Evolutionary conservation across 2,113 vertebrate species (phyloP).

Genomic region (Rhizomys pruinosus): DNA sequence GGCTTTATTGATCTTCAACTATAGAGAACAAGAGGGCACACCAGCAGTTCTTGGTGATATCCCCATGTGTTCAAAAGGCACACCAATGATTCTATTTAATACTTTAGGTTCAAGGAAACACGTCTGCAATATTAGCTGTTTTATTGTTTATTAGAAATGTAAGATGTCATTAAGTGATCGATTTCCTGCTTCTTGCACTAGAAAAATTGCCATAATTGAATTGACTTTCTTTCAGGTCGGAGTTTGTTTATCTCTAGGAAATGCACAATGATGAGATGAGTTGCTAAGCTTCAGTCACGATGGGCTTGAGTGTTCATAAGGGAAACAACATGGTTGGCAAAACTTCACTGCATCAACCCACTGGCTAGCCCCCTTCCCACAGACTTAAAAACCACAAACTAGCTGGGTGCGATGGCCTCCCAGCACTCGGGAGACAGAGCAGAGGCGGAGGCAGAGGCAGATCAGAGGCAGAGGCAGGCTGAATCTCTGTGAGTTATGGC

Average conservation of each 20-base stretch:
- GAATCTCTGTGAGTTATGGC: too few relatives aligned
- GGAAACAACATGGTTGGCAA: constrained; percentile 25
- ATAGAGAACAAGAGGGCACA: constrained; percentile 12
- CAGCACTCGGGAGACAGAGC: too few relatives aligned
- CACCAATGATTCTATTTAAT: not conserved
- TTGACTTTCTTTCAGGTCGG: constrained; percentile 15
- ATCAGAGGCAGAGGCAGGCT: too few relatives aligned
- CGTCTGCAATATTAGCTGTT: constrained; percentile 56
- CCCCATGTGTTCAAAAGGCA: not conserved
- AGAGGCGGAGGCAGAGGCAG: too few relatives aligned
- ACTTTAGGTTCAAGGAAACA: constrained; percentile 67
- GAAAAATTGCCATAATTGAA: constrained; percentile 41
- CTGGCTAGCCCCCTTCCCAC: not conserved
- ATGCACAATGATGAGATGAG: constrained; percentile 52
- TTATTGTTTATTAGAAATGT: constrained; percentile 34
- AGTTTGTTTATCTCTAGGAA: not conserved
- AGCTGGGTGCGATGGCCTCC: too few relatives aligned
- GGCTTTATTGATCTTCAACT: constrained; percentile 48
- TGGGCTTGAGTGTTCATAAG: not conserved
- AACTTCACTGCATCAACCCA: constrained; percentile 12
- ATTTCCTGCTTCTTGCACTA: constrained; percentile 7
- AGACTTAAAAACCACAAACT: not conserved
- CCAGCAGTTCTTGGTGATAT: constrained; percentile 54
- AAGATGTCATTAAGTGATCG: constrained; percentile 58
- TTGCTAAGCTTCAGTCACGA: constrained; percentile 23